phyloP scores from a whole-genome alignment of 1,140 invertebrate species.

The Druon quercuslanigerum region DNA sequence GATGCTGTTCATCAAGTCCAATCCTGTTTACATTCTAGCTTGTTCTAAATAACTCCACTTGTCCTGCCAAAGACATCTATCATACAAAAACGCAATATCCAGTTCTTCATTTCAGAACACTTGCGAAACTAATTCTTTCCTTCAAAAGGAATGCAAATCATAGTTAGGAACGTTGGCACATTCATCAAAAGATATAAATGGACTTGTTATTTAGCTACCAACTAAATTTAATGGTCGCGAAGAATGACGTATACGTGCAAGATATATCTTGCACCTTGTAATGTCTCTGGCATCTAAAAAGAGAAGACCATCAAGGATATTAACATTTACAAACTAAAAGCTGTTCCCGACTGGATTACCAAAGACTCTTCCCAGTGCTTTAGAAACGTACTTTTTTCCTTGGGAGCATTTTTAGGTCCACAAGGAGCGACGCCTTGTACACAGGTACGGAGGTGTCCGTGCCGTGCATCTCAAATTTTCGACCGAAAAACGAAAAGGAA shows the following conservation, averaged over 20 bases:
- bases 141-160: too few species aligned
- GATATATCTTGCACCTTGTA: neutral
- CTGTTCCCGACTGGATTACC: neutral
- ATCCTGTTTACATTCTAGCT: too few species aligned
- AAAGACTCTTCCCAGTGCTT: slow-evolving; percentile 15
- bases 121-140: too few species aligned
- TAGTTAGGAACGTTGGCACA: too few species aligned
- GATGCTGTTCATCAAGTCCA: too few species aligned
- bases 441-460: slow-evolving; percentile 36
- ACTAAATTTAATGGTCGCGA: neutral
- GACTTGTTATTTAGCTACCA: too few species aligned
- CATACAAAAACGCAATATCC: too few species aligned
- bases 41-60: too few species aligned
- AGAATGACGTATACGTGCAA: neutral
- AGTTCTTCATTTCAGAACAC: too few species aligned
- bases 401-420: slow-evolving; percentile 20
- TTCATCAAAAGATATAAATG: too few species aligned
- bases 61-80: too few species aligned
- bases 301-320: neutral
- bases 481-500: slow-evolving; percentile 29
- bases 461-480: slow-evolving; percentile 55
- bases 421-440: slow-evolving; percentile 18
- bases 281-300: slow-evolving; percentile 10
- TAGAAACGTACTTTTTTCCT: slow-evolving; percentile 7
- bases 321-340: slow-evolving; percentile 11